phyloP scores from a whole-genome alignment of 1,140 invertebrate genomes.

The Anastrepha obliqua region DNA sequence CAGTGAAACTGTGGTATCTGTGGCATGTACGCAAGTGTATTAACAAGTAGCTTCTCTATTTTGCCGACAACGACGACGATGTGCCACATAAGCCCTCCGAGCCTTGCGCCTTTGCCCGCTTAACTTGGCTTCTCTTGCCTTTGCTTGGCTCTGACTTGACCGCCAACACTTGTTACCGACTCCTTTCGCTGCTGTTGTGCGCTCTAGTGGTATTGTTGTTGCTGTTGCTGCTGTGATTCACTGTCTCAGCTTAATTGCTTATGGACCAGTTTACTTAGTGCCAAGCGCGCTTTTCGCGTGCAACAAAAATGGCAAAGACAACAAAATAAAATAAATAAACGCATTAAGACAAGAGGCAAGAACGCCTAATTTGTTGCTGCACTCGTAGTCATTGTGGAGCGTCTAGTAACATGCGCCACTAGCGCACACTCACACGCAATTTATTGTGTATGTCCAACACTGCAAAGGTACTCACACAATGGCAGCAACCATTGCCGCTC shows the following conservation, averaged over 20 bases:
- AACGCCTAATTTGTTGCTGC: constrained; percentile 42
- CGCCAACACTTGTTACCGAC: constrained; percentile 40
- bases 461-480: background rate
- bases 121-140: background rate
- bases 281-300: background rate
- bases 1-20: background rate
- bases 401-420: background rate
- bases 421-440: constrained; percentile 20
- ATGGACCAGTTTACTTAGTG: constrained; percentile 46
- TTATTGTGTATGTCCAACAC: background rate
- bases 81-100: background rate
- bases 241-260: constrained; percentile 49
- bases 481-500: background rate
- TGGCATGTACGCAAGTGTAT: constrained; percentile 49
- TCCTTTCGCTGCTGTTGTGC: background rate
- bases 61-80: background rate
- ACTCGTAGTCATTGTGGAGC: background rate
- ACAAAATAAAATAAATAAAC: background rate
- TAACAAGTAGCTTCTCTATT: constrained; percentile 50
- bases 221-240: constrained; percentile 32
- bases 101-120: background rate
- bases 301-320: background rate
- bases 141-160: background rate
- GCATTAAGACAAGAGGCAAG: background rate
- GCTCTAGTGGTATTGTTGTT: background rate